Evolutionary conservation across 2,797 vertebrate genomes (phyloP), one percentile per base, ranked within the genome.

Genomic region (Schizopygopsis pylzovi): DNA sequence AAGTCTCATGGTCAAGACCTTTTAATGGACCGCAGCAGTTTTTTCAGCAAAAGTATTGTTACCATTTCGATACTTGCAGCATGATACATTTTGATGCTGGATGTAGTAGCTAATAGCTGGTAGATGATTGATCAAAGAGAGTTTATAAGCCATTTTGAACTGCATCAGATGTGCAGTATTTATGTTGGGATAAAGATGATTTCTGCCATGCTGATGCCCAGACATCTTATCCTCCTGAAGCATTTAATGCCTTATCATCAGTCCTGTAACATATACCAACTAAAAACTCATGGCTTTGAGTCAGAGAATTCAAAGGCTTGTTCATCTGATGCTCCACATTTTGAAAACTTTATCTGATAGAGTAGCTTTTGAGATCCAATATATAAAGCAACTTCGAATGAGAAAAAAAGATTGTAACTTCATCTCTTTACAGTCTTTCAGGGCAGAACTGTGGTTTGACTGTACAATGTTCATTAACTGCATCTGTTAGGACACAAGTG

Each of bases 91-190:
- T 77, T 65, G 18, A 15, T 65, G 25, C 25, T 81, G 28, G 25
- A 67, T 81, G 12, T 81, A 72, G 16, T 61, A 33, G 10, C 54
- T 73, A 33, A 65, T 65, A 33, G 18, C 52, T 61, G 16, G 8
- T 73, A 61, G 81, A 6, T 49, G 33, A 73, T 49, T 63, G 25
- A 63, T 73, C 81, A 83, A 71, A 81, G 47, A 13, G 39, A 82
- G 70, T 59, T 83, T 59, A 25, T 63, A 61, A 47, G 61, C 6
- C 41, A 13, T 83, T 28, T 61, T 73, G 70, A 61, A 61, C 39
- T 75, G 25, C 56, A 63, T 61, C 41, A 75, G 39, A 73, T 72
- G 45, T 83, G 22, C 25, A 47, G 54, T 75, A 83, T 61, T 83
- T 20, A 61, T 63, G 54, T 16, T 28, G 54, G 25, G 33, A n/a